Base-by-base conservation (phyloP, 35 echinoderm and acorn worm genomes). In the Eucidaris tribuloides region DNA sequence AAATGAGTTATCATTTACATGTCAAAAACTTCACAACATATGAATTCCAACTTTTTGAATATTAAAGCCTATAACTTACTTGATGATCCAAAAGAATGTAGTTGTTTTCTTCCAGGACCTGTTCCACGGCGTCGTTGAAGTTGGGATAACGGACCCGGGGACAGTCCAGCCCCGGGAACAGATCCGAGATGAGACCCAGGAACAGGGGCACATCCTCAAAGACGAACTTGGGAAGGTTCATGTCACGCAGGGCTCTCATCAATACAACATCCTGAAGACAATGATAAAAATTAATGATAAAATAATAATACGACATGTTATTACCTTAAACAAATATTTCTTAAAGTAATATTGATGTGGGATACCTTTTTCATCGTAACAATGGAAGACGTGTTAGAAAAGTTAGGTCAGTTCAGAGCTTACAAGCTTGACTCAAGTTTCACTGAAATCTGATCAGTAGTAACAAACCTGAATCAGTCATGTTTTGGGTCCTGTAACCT, bases 161-260 rank as follows among this genome's bases (percentile, higher is more conserved):
- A 41, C 90, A 92, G 46, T 98, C 95, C 50, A 98, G 77, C 0
- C 95, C 95, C 18, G 95, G 95, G 86, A 98, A 98, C 39, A 98
- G 86, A 90, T 93, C 90, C 0, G 90, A 89, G 24, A 93, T 93
- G 11, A 93, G 82, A 38, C 95, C 95, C 49, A 97, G 65, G 90
- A 98, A 98, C 25, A 93, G 83, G 29, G 90, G 95, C 1, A 98
- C 95, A 62, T 98, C 95, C 59, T 98, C 95, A 80, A 93, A 98
- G 55, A 98, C 95, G 87, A 98, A 97, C 90, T 93, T 98, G 82
- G 95, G 95, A 22, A 93, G 83, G 57, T 98, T 98, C 95, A 98
- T 98, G 46, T 98, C 95, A 90, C 95, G 90, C 11, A 98, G 90
- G 34, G 95, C 95, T 79, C 95, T 89, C 95, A 98, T 98, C 79